These are phyloP conservation scores for Lochmaea crataegi DNA, from an alignment of 2,888 invertebrate genomes.

Conservation along the genomic window DNA sequence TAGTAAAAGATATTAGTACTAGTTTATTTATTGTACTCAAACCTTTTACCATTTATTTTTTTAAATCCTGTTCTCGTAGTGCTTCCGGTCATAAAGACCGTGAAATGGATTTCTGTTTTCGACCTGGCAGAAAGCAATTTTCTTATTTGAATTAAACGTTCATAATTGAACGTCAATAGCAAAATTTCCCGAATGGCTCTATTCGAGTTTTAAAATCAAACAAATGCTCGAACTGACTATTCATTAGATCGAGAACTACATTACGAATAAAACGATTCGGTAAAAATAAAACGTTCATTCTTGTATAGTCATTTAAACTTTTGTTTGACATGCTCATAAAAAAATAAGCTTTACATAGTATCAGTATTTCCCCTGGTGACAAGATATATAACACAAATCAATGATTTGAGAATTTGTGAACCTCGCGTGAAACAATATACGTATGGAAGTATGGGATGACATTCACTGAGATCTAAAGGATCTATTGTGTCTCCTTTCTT, in stretches of 20 bases:
- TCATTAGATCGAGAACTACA: slow-evolving; percentile 20
- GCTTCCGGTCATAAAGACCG: not conserved
- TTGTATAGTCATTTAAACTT: not conserved
- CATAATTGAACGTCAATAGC: slow-evolving; percentile 28
- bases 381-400: too few relatives aligned
- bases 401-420: too few relatives aligned
- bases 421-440: too few relatives aligned
- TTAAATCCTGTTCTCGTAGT: not conserved
- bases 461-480: too few relatives aligned
- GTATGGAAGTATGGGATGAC: too few relatives aligned
- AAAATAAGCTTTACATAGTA: not conserved
- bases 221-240: slow-evolving; percentile 16
- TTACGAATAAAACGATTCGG: slow-evolving; percentile 4
- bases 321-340: not conserved
- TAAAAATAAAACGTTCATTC: not conserved
- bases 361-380: not conserved
- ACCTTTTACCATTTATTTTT: not conserved
- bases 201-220: slow-evolving; percentile 22
- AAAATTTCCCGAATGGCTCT: slow-evolving; percentile 18
- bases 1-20: not conserved
- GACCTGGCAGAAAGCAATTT: slow-evolving; percentile 1
- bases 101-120: slow-evolving; percentile 10
- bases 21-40: not conserved
- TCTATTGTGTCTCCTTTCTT: too few relatives aligned
- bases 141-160: slow-evolving; percentile 18